Evolutionary conservation across 2,113 vertebrate genomes (phyloP).

Genomic region (Istiophorus platypterus): DNA sequence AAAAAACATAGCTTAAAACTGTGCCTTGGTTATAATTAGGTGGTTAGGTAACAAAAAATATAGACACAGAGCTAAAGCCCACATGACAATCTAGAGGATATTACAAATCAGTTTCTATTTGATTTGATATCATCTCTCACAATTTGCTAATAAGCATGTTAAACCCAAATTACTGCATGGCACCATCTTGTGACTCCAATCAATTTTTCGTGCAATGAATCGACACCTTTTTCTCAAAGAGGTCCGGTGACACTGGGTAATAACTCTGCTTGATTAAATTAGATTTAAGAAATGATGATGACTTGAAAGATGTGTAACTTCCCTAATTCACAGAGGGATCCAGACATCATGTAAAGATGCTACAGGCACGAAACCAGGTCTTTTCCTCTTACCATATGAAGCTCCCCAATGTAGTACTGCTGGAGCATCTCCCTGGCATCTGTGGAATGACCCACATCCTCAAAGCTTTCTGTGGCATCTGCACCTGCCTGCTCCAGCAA

Average conservation of each 20-base stretch:
- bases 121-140: background rate
- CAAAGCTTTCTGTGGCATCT: constrained; percentile 95
- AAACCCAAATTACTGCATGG: background rate
- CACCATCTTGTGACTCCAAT: constrained; percentile 12
- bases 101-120: constrained; percentile 2
- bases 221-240: background rate
- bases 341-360: background rate
- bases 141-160: background rate
- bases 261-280: background rate
- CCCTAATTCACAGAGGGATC: background rate
- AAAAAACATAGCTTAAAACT: background rate
- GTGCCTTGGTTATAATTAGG: too few relatives aligned
- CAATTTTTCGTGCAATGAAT: background rate
- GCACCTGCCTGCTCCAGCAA: constrained; percentile 92
- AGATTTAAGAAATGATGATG: background rate
- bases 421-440: constrained; percentile 96
- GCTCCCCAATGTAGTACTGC: constrained; percentile 92
- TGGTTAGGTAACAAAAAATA: background rate
- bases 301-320: background rate
- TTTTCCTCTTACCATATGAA: constrained; percentile 88
- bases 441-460: constrained; percentile 94
- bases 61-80: background rate
- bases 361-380: background rate
- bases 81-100: background rate
- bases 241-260: background rate